Evolutionary conservation across 64 coral and sea anemone species (phyloP).

Genomic region (Pachyseris speciosa): DNA sequence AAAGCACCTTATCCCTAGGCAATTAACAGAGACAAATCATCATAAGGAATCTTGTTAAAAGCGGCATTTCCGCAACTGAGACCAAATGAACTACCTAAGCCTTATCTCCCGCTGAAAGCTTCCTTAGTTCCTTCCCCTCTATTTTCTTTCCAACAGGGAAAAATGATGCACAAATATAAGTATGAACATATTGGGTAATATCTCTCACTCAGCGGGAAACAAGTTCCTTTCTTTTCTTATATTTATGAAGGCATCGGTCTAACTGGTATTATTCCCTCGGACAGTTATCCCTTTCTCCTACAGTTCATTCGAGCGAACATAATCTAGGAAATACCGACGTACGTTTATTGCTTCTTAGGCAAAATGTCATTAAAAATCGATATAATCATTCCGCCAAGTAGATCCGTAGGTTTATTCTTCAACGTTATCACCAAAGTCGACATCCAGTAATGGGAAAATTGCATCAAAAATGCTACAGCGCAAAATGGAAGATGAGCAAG

Average conservation of each 20-base stretch:
- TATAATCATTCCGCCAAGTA: not conserved
- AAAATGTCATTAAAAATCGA: too few relatives aligned
- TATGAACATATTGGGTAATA: not conserved
- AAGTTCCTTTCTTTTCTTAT: not conserved
- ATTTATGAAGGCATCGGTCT: not conserved
- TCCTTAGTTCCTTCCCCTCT: not conserved
- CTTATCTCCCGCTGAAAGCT: not conserved
- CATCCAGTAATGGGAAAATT: too few relatives aligned
- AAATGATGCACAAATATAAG: not conserved
- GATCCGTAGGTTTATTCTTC: not conserved
- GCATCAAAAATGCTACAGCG: too few relatives aligned
- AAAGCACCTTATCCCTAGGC: too few relatives aligned
- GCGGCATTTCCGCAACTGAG: not conserved
- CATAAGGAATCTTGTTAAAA: not conserved
- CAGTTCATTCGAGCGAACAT: too few relatives aligned
- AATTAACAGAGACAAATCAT: not conserved
- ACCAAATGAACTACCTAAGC: not conserved
- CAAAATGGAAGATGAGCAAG: too few relatives aligned
- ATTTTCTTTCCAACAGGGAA: not conserved
- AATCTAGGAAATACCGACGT: too few relatives aligned
- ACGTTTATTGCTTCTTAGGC: too few relatives aligned
- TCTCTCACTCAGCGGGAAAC: not conserved
- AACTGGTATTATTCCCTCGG: too few relatives aligned
- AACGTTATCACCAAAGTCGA: too few relatives aligned
- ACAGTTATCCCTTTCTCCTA: too few relatives aligned